Conservation (phyloP, 2,113 vertebrate species). For the Pteropus alecto region DNA sequence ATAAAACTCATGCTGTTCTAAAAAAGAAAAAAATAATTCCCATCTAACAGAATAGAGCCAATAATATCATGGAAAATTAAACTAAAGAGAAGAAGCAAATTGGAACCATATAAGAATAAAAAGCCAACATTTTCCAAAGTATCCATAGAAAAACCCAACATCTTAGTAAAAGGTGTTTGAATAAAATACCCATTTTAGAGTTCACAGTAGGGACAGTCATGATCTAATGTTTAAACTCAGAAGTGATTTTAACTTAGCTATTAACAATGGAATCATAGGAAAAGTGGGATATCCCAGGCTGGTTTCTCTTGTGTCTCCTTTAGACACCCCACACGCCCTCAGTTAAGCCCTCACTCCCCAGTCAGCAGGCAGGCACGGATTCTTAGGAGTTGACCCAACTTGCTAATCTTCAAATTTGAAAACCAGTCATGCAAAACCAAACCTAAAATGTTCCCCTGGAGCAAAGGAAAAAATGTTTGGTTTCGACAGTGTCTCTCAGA, state of each 20-base stretch:
- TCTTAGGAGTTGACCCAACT: not conserved
- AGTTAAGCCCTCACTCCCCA: not conserved
- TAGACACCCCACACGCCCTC: not conserved
- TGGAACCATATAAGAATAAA: conserved; percentile 1
- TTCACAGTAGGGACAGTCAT: not conserved
- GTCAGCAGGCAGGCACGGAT: not conserved
- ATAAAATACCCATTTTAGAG: not conserved
- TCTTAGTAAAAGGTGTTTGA: not conserved
- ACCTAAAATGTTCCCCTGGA: not conserved
- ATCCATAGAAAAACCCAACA: not conserved
- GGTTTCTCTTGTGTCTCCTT: not conserved
- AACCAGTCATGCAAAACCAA: not conserved
- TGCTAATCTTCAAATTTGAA: not conserved
- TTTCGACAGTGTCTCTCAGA: not conserved
- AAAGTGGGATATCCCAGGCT: not conserved
- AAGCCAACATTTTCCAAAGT: not conserved
- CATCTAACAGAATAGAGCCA: not conserved
- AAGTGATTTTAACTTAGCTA: not conserved
- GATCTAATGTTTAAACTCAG: not conserved
- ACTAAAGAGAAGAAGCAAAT: not conserved
- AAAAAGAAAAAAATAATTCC: not conserved
- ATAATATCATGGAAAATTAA: not conserved
- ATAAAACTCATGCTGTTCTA: conserved; percentile 5
- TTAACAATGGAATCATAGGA: not conserved
- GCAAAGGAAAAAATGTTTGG: not conserved